These are phyloP conservation scores for Aix galericulata DNA, from an alignment of 2,113 vertebrate species.

Conservation along the genomic window DNA sequence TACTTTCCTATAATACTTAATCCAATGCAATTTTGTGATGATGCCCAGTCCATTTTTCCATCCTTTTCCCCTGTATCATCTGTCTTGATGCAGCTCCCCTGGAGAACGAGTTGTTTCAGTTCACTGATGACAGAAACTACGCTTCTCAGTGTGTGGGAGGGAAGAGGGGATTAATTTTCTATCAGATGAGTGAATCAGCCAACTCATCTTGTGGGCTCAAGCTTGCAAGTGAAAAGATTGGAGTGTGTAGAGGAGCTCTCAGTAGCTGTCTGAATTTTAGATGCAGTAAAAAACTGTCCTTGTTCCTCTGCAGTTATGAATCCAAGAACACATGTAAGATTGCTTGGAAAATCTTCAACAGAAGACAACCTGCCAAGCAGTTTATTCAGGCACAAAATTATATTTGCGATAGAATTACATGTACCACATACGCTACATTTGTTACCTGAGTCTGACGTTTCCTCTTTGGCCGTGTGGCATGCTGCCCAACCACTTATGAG, in stretches of 20 bases:
- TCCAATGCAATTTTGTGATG: neutral
- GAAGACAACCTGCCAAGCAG: neutral
- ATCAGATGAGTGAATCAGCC: neutral
- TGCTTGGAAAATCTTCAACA: neutral
- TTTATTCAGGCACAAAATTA: neutral
- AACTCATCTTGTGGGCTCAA: neutral
- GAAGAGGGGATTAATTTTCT: slow-evolving; percentile 6
- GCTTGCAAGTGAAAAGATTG: neutral
- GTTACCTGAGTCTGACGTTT: neutral
- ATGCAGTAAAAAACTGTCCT: neutral
- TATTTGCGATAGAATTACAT: neutral
- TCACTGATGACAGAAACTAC: neutral
- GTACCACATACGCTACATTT: neutral
- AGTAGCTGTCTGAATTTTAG: neutral
- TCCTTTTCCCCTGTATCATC: neutral
- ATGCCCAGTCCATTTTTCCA: neutral
- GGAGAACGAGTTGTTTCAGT: neutral
- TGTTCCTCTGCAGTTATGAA: neutral
- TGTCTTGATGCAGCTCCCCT: neutral
- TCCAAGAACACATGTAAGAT: neutral
- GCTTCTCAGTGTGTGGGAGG: neutral
- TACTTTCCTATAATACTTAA: neutral
- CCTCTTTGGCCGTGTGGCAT: neutral
- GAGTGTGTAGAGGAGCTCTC: neutral
- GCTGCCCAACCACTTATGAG: neutral